These are phyloP conservation scores for Rattus rattus DNA, from an alignment of 2,113 vertebrate genomes.

Conservation along the genomic window DNA sequence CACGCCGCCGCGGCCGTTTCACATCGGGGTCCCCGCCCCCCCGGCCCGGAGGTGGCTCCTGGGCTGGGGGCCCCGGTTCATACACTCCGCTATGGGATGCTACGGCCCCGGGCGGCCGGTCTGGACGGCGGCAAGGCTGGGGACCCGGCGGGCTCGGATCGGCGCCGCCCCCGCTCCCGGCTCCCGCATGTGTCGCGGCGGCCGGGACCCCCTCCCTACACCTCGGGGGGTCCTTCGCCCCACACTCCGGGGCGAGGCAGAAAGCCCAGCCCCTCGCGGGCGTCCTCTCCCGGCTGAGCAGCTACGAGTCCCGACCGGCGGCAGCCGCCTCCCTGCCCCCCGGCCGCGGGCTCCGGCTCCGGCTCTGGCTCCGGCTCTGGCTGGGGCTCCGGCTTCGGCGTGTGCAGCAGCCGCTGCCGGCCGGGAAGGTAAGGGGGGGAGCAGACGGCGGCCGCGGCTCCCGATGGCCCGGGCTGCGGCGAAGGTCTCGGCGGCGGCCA, in stretches of 20 bases:
- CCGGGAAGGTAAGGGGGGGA: constrained; percentile 77
- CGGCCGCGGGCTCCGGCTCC: constrained; percentile 65
- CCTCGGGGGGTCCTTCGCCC: constrained; percentile 68
- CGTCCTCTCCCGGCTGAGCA: constrained; percentile 54
- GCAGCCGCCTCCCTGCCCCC: constrained; percentile 76
- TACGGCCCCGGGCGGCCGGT: constrained; percentile 75
- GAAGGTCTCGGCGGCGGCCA: constrained; percentile 58
- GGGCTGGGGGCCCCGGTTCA: constrained; percentile 55
- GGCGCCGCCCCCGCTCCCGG: constrained; percentile 83
- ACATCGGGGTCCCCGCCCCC: constrained; percentile 81
- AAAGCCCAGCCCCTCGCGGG: constrained; percentile 48
- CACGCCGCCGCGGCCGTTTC: constrained; percentile 72
- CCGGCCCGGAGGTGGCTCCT: constrained; percentile 65
- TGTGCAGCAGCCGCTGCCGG: constrained; percentile 75
- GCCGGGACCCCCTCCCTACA: constrained; percentile 77
- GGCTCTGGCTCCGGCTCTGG: constrained; percentile 19
- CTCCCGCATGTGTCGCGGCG: constrained; percentile 80
- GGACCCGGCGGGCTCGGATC: constrained; percentile 82
- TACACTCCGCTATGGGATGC: constrained; percentile 76
- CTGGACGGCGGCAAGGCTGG: constrained; percentile 67
- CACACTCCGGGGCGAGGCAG: constrained; percentile 45
- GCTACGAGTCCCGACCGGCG: constrained; percentile 55
- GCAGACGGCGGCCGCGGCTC: constrained; percentile 54
- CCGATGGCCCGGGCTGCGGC: constrained; percentile 64
- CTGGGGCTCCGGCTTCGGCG: constrained; percentile 71